Percentiles rank a stretch among this genome's conserved stretches.
These are phyloP conservation scores for Bradypus variegatus DNA, from an alignment of 2,797 vertebrate species.

Conservation along the genomic window DNA sequence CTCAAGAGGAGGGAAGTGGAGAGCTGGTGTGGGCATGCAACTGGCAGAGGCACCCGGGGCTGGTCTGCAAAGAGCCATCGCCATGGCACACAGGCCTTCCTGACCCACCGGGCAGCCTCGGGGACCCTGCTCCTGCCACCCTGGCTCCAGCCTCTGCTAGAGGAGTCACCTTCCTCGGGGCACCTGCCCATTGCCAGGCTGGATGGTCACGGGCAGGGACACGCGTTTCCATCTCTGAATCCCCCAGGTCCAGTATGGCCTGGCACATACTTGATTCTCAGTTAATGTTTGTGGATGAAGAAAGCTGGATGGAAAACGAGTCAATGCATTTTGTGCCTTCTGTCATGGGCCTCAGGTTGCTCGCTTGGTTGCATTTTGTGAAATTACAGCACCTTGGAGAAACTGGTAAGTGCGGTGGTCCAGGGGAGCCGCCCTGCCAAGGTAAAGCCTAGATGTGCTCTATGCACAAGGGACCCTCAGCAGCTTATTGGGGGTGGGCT, in stretches of 20 bases:
- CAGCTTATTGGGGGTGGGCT: not conserved
- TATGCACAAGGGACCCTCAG: not conserved
- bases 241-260: too few species aligned
- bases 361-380: not conserved
- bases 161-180: not conserved
- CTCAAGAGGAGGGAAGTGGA: not conserved
- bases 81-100: not conserved
- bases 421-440: not conserved
- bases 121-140: not conserved
- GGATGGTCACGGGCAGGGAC: accelerated
- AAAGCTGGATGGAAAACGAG: not conserved
- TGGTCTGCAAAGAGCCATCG: too few species aligned
- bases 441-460: not conserved
- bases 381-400: not conserved
- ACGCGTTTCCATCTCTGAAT: not conserved
- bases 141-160: not conserved
- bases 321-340: not conserved
- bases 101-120: not conserved
- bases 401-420: not conserved
- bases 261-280: not conserved
- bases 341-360: not conserved
- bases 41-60: not conserved
- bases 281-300: not conserved
- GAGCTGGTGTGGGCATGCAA: accelerated
- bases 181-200: not conserved